Percentiles rank a stretch among this genome's conserved stretches.
phyloP scores from a whole-genome alignment of 2,888 invertebrate species.

The Perithous albicinctus region DNA sequence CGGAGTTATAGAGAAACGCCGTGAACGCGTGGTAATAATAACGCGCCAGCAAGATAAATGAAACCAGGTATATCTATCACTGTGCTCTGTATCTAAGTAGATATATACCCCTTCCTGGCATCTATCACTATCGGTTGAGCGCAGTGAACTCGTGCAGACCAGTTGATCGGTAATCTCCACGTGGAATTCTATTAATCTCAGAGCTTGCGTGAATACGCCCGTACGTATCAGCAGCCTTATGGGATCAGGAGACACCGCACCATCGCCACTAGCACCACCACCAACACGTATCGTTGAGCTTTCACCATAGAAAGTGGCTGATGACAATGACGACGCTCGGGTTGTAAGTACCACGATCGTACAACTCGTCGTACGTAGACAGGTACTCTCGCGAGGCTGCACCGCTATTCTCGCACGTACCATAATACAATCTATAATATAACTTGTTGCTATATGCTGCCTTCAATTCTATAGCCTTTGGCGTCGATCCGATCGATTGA shows the following conservation, averaged over 20 bases:
- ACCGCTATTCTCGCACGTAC: slow-evolving; percentile 45
- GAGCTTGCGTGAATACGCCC: slow-evolving; percentile 67
- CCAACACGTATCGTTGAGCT: slow-evolving; percentile 60
- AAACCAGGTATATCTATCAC: slow-evolving; percentile 63
- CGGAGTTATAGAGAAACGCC: slow-evolving; percentile 45
- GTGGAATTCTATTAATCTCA: slow-evolving; percentile 69
- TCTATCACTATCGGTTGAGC: slow-evolving; percentile 67
- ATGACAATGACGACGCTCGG: slow-evolving; percentile 60
- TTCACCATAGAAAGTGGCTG: slow-evolving; percentile 67
- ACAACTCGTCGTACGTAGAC: slow-evolving; percentile 62
- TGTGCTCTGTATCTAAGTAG: slow-evolving; percentile 52
- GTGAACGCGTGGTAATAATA: slow-evolving; percentile 63
- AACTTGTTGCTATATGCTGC: slow-evolving; percentile 25
- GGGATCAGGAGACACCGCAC: slow-evolving; percentile 19
- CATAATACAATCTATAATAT: slow-evolving; percentile 60
- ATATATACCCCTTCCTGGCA: slow-evolving; percentile 59
- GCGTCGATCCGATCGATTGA: slow-evolving; percentile 33
- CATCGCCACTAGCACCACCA: slow-evolving; percentile 42
- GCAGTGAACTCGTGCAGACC: slow-evolving; percentile 49
- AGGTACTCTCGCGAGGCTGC: slow-evolving; percentile 37
- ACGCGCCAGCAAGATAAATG: slow-evolving; percentile 68
- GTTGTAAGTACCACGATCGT: slow-evolving; percentile 65
- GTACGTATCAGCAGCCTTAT: slow-evolving; percentile 24
- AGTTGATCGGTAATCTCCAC: slow-evolving; percentile 66
- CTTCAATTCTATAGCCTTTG: slow-evolving; percentile 46